phyloP scores from a whole-genome alignment of 2,113 vertebrate genomes.

The Lamprotornis superbus region DNA sequence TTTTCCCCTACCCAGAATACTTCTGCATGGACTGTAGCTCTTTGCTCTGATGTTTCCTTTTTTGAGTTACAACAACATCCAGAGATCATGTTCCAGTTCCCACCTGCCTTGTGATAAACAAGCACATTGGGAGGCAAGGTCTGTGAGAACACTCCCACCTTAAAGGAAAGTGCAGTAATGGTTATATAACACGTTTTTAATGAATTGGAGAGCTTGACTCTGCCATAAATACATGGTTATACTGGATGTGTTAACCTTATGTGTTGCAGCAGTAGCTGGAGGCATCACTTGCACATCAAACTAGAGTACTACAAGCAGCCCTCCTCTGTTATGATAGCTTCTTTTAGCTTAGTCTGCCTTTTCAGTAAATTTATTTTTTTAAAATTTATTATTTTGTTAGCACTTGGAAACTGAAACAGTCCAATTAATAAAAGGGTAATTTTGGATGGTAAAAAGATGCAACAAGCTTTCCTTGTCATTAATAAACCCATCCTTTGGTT shows the following conservation, averaged over 20 bases:
- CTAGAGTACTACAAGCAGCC: background rate
- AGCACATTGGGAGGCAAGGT: background rate
- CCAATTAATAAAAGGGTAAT: background rate
- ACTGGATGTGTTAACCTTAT: background rate
- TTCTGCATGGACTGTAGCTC: background rate
- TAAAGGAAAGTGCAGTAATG: background rate
- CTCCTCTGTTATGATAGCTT: background rate
- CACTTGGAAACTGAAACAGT: background rate
- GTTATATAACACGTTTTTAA: background rate
- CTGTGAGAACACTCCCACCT: background rate
- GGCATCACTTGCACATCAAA: fast-evolving
- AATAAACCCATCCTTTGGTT: background rate
- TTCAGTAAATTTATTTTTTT: background rate
- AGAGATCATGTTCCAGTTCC: background rate
- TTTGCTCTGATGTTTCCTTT: background rate
- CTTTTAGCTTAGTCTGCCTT: background rate
- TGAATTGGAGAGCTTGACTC: background rate
- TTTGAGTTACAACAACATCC: background rate
- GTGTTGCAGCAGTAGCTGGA: background rate
- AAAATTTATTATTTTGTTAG: background rate
- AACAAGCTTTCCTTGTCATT: background rate
- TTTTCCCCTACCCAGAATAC: background rate
- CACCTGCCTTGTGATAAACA: background rate
- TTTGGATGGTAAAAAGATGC: background rate
- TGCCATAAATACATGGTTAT: background rate